These are phyloP conservation scores for Poeciliopsis gracilis DNA, from an alignment of 2,797 vertebrate species.

Conservation along the genomic window DNA sequence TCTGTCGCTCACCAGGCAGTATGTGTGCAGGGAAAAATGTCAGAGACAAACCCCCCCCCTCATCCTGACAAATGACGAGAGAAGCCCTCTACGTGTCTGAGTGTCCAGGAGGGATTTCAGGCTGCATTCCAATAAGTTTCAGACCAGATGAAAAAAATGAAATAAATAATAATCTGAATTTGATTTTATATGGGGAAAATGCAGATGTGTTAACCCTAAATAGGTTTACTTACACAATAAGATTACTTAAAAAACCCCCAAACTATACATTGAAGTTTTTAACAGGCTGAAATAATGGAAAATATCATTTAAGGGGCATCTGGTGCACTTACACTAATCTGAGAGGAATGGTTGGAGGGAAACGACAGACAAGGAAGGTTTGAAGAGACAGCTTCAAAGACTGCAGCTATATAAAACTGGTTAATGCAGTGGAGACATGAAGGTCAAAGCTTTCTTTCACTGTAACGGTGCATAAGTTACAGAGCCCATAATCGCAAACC, in stretches of 20 bases:
- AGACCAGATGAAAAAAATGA: conserved; percentile 6
- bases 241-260: background rate
- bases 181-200: background rate
- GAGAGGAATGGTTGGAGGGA: background rate
- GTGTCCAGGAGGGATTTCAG: conserved; percentile 13
- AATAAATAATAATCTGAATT: background rate
- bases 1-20: conserved; percentile 33
- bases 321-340: conserved; percentile 8
- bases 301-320: background rate
- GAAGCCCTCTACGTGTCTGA: conserved; percentile 13
- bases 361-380: background rate
- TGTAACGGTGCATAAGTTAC: conserved; percentile 33
- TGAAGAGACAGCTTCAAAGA: background rate
- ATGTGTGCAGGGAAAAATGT: conserved; percentile 47
- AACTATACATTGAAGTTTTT: background rate
- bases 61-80: conserved; percentile 41
- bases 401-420: conserved; percentile 9
- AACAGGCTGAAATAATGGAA: background rate
- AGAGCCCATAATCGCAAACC: conserved; percentile 10
- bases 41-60: conserved; percentile 36
- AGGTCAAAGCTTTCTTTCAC: conserved; percentile 25
- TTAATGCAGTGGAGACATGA: conserved; percentile 18
- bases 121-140: background rate
- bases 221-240: background rate
- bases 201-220: background rate